Percentiles rank a stretch among this genome's conserved stretches.
Evolutionary conservation across 2,113 vertebrate genomes (phyloP).

Genomic region (Redunca redunca): DNA sequence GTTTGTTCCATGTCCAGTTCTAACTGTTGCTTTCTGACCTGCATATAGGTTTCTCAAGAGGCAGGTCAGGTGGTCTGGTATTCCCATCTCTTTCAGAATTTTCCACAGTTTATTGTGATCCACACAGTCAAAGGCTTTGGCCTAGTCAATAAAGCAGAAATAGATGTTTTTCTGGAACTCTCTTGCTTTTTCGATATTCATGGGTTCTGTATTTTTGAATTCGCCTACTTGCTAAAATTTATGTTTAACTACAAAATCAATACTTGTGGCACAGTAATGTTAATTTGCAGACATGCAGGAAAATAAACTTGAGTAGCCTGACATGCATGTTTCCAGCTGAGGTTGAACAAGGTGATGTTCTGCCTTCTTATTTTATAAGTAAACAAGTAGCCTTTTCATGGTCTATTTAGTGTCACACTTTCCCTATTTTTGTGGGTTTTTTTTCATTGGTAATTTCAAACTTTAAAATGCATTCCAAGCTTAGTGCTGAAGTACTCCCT

Average conservation of each 20-base stretch:
- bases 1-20: too few relatives aligned
- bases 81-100: too few relatives aligned
- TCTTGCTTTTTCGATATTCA: background rate
- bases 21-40: too few relatives aligned
- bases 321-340: background rate
- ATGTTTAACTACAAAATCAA: background rate
- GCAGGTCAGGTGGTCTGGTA: too few relatives aligned
- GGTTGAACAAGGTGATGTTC: background rate
- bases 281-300: background rate
- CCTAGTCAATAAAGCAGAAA: too few relatives aligned
- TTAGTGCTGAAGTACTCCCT: background rate
- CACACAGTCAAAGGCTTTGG: too few relatives aligned
- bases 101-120: too few relatives aligned
- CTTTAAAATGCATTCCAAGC: background rate
- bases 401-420: background rate
- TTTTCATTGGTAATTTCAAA: background rate
- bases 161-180: too few relatives aligned
- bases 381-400: background rate
- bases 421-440: background rate
- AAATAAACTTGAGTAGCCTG: background rate
- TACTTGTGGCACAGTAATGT: background rate
- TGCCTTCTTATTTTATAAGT: background rate
- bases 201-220: background rate
- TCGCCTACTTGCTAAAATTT: background rate
- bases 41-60: too few relatives aligned